Evolutionary conservation across 2,888 invertebrate genomes (phyloP).

Genomic region (Temnothorax unifasciatus): DNA sequence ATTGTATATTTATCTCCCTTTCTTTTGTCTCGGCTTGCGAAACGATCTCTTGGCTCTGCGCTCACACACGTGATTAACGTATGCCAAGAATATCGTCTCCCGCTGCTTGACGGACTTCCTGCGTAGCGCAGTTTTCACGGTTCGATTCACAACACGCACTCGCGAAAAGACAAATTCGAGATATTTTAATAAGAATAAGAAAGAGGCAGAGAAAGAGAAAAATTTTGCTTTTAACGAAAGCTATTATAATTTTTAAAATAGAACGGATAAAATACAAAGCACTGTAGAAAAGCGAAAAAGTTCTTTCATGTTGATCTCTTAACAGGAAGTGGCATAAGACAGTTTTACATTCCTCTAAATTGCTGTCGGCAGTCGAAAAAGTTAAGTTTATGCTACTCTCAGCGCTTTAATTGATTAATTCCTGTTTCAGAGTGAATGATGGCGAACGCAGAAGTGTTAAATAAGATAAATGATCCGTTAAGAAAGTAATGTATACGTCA

Average conservation of each 20-base stretch:
- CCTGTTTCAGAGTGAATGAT: constrained; percentile 10
- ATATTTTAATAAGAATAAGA: neutral
- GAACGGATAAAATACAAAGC: neutral
- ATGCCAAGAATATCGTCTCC: constrained; percentile 62
- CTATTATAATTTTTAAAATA: neutral
- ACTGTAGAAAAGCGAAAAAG: neutral
- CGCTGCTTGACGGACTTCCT: constrained; percentile 38
- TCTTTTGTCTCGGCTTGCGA: constrained; percentile 38
- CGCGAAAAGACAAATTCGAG: constrained; percentile 6
- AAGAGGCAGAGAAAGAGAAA: no score
- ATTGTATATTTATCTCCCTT: constrained; percentile 71
- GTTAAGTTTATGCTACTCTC: constrained; percentile 21
- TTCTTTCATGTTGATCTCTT: neutral
- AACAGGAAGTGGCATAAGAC: neutral
- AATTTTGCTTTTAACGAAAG: constrained; percentile 1
- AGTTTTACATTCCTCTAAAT: neutral
- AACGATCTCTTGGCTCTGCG: constrained; percentile 40
- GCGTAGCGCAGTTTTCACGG: constrained; percentile 23
- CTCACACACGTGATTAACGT: constrained; percentile 60
- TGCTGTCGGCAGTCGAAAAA: neutral
- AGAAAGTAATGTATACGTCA: constrained; percentile 46
- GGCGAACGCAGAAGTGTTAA: constrained; percentile 16
- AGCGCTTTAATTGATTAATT: constrained; percentile 31
- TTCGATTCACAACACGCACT: neutral
- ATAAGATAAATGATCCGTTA: constrained; percentile 40